Evolutionary conservation across 2,888 invertebrate genomes (phyloP), one percentile per base, ranked within the genome.

Genomic region (Lordiphosa andalusiaca): DNA sequence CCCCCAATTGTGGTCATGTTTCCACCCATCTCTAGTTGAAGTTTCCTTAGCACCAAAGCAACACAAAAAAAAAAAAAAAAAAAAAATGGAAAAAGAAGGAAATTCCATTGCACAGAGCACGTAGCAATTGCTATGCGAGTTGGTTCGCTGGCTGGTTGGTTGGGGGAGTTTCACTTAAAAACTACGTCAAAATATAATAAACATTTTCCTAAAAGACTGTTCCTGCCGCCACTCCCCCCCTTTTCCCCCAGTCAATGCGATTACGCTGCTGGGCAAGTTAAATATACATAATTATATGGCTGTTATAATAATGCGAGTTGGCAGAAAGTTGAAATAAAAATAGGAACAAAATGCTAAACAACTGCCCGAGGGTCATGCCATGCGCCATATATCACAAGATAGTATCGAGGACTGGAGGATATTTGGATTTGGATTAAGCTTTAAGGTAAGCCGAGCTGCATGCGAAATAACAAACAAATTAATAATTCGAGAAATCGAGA

Each of bases 241-340:
- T 6, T 21, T 2, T 10, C 6, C 4, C 6, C 13, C 44, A 30
- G 53, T 44, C 75, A 67, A 55, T 73, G 74, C 73, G 71, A 59
- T 60, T 62, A 36, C 39, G 66, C 63, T 71, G 55, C 49, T 61
- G 80, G 63, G 60, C 53, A 67, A 30, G 55, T 57, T 57, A 55
- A 83, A 77, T 84, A 57, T 50, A 71, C 84, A 84, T 77, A 81
- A 81, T 84, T 84, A 77, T 77, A 68, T 77, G 71, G 52, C 61
- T 67, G 64, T 73, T 81, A 71, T 71, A 62, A 71, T 84, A 84
- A 84, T 78, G 77, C 50, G 74, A 78, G 84, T 81, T 84, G 63
- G 67, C 53, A 48, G 52, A 71, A 84, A 76, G 67, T 81, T 84
- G 44, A 61, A 56, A 61, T 30, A 50, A 53, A 51, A 49, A 41